Evolutionary conservation across 2,113 vertebrate genomes (phyloP).

Genomic region (Callipepla californica): DNA sequence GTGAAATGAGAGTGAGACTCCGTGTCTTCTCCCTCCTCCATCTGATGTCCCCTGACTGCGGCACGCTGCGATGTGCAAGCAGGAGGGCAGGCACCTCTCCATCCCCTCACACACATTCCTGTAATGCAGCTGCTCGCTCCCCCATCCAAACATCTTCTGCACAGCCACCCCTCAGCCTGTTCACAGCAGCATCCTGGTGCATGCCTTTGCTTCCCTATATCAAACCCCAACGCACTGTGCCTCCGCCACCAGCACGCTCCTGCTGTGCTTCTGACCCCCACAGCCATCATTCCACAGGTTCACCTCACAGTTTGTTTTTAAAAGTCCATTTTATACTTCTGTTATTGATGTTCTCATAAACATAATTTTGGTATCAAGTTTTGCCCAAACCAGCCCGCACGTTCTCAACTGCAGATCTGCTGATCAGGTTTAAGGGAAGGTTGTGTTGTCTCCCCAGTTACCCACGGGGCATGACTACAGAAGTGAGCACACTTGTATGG

Average conservation of each 20-base stretch:
- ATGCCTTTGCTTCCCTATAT: accelerated
- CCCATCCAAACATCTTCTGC: neutral
- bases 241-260: neutral
- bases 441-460: neutral
- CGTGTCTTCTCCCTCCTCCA: neutral
- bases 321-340: constrained; percentile 15
- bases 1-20: accelerated
- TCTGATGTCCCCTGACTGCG: accelerated
- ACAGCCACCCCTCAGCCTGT: accelerated
- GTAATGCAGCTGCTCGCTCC: neutral
- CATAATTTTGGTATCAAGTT: neutral
- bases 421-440: neutral
- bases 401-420: neutral
- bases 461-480: neutral
- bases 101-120: accelerated
- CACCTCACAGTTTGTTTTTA: constrained; percentile 35
- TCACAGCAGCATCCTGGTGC: neutral
- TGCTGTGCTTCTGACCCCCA: neutral
- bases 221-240: neutral
- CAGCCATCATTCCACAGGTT: accelerated
- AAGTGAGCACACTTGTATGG: neutral
- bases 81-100: neutral
- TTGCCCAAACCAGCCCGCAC: constrained; percentile 7
- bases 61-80: neutral
- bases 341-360: constrained; percentile 46